Percentiles rank a stretch among this genome's conserved stretches.
phyloP scores from a whole-genome alignment of 2,797 vertebrate genomes.

The Melanotaenia maccullochi region DNA sequence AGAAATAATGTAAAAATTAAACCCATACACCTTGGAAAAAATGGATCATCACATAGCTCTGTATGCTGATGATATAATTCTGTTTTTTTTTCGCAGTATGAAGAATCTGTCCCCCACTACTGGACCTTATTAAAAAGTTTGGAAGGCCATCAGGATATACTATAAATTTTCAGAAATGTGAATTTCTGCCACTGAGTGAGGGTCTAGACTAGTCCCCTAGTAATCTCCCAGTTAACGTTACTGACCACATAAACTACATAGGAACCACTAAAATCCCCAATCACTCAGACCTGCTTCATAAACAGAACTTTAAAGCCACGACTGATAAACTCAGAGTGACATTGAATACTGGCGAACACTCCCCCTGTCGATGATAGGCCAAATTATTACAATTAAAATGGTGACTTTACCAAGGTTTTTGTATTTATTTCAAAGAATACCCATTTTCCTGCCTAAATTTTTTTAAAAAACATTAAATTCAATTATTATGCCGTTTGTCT shows the following conservation, averaged over 20 bases:
- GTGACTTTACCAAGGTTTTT: background rate
- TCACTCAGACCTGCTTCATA: background rate
- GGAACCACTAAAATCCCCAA: background rate
- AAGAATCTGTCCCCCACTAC: background rate
- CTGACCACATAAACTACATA: background rate
- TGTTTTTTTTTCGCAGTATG: background rate
- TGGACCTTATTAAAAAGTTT: background rate
- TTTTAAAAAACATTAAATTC: constrained; percentile 3
- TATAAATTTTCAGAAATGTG: background rate
- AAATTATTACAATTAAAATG: background rate
- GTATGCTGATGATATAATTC: too few species aligned
- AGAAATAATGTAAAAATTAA: too few species aligned
- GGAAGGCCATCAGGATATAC: background rate
- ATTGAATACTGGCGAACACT: background rate
- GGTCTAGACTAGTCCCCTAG: background rate
- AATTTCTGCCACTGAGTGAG: background rate
- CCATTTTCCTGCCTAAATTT: background rate
- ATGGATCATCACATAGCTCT: too few species aligned
- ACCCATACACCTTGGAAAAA: too few species aligned
- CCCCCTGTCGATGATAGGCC: background rate
- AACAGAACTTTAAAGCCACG: background rate
- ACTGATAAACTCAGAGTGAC: background rate
- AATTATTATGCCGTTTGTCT: background rate
- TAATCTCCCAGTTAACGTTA: background rate
- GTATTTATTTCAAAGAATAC: background rate